phyloP scores from a whole-genome alignment of 2,888 invertebrate species.

The Synergus gifuensis region DNA sequence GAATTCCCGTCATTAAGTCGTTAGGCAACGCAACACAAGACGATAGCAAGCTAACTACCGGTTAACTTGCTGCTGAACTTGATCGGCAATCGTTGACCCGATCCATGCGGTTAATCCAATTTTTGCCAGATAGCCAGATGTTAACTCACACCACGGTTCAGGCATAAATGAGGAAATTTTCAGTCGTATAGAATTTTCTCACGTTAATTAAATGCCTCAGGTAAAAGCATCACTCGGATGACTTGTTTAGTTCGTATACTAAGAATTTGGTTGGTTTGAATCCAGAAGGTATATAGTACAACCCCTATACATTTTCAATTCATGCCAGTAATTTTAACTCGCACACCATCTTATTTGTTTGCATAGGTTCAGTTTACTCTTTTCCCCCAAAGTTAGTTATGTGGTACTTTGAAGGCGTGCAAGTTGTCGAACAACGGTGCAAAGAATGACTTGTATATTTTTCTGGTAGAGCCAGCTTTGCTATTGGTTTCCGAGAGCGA shows the following conservation, averaged over 20 bases:
- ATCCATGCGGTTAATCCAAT: slow-evolving; percentile 42
- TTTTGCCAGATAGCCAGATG: slow-evolving; percentile 32
- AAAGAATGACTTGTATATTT: not conserved
- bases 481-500: not conserved
- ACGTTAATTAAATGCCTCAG: not conserved
- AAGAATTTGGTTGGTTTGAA: not conserved
- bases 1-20: slow-evolving; percentile 76
- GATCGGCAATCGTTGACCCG: slow-evolving; percentile 52
- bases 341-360: not conserved
- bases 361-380: not conserved
- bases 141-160: not conserved
- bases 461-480: not conserved
- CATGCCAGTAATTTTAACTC: not conserved
- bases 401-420: not conserved
- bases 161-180: not conserved
- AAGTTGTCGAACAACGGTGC: not conserved
- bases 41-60: slow-evolving; percentile 55
- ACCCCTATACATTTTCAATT: not conserved
- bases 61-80: slow-evolving; percentile 73
- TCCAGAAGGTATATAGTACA: not conserved
- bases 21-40: slow-evolving; percentile 60
- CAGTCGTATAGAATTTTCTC: not conserved
- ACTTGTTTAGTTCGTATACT: not conserved
- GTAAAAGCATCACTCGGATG: not conserved
- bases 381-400: not conserved